Percentiles rank a stretch among this genome's conserved stretches.
These are phyloP conservation scores for Orchestes rusci DNA, from an alignment of 2,888 invertebrate genomes.

Conservation along the genomic window DNA sequence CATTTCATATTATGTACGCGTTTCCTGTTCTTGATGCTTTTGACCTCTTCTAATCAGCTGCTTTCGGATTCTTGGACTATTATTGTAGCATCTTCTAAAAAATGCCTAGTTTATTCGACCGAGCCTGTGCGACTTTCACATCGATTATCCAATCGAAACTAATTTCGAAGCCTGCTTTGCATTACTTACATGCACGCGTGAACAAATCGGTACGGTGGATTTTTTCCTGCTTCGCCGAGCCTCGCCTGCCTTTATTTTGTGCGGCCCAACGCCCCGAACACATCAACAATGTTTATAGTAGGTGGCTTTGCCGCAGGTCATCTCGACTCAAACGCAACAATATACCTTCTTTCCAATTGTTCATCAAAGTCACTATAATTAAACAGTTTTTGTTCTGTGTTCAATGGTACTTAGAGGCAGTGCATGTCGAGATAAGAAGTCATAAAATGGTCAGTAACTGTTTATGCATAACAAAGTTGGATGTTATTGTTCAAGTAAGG, in stretches of 20 bases:
- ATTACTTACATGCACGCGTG: conserved; percentile 37
- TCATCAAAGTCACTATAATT: conserved; percentile 31
- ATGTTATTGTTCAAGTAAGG: no score
- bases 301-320: conserved; percentile 34
- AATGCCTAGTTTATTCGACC: no score
- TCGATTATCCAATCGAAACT: conserved; percentile 37
- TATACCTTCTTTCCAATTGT: conserved; percentile 32
- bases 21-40: no score
- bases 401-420: conserved; percentile 12
- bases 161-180: conserved; percentile 34
- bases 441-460: conserved; percentile 1
- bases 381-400: conserved; percentile 24
- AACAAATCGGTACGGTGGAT: conserved; percentile 38
- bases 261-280: conserved; percentile 34
- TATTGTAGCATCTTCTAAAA: no score
- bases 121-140: conserved; percentile 35
- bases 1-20: no score
- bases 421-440: conserved; percentile 4
- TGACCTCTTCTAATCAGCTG: no score
- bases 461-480: no score
- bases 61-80: no score
- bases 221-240: conserved; percentile 38
- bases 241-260: conserved; percentile 34
- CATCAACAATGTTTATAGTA: conserved; percentile 39
- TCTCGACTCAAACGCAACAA: conserved; percentile 28